Evolutionary conservation across 2,797 vertebrate species (phyloP).

Genomic region (Lepus townsendii): DNA sequence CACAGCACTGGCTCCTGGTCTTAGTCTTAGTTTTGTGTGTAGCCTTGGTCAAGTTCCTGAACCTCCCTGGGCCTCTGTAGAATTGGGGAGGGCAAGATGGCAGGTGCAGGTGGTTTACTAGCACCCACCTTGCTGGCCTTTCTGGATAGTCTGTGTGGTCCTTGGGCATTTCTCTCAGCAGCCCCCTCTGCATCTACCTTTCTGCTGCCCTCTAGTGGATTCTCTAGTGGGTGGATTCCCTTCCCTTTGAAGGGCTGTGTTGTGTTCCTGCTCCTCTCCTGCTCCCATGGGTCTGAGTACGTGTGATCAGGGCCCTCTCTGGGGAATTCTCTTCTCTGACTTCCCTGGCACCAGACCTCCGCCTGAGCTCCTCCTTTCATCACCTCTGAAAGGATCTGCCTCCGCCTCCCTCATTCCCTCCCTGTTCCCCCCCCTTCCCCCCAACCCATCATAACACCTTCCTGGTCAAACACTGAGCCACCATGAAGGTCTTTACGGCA

Average conservation of each 20-base stretch:
- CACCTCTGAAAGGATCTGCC: not conserved
- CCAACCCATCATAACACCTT: not conserved
- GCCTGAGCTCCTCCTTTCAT: not conserved
- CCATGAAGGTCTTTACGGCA: not conserved
- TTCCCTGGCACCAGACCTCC: not conserved
- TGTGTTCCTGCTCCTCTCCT: not conserved
- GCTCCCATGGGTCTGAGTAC: not conserved
- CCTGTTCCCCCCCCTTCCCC: not conserved
- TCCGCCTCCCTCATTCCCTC: not conserved
- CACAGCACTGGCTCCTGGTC: no score
- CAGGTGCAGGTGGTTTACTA: not conserved
- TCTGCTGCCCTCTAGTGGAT: conserved; percentile 5
- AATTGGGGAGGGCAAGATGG: not conserved
- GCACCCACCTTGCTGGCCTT: not conserved
- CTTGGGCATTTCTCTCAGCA: not conserved
- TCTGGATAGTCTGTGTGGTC: not conserved
- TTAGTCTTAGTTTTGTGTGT: no score
- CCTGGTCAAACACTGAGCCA: not conserved
- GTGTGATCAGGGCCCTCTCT: not conserved
- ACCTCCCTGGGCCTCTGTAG: not conserved
- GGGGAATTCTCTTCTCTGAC: not conserved
- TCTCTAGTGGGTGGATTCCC: not conserved
- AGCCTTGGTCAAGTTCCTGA: not conserved
- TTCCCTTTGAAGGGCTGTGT: not conserved
- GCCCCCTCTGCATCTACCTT: not conserved